phyloP scores from a whole-genome alignment of 2,113 vertebrate species.

The Chaetorhynchus papuensis region DNA sequence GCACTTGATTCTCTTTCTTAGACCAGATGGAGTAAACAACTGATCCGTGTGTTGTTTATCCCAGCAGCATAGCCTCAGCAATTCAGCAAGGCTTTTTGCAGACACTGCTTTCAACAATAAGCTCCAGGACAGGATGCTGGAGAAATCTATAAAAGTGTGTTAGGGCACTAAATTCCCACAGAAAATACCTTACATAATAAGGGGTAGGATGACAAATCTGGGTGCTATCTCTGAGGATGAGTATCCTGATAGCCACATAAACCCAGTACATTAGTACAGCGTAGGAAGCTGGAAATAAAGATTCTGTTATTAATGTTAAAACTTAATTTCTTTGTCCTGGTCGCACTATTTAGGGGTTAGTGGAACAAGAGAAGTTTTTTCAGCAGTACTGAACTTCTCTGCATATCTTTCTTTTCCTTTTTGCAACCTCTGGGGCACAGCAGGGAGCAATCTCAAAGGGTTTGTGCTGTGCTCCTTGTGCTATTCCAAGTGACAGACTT shows the following conservation, averaged over 20 bases:
- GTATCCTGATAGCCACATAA: not conserved
- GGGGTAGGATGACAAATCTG: not conserved
- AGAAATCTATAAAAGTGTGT: not conserved
- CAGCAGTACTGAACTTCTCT: not conserved
- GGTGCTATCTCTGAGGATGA: not conserved
- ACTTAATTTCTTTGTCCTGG: not conserved
- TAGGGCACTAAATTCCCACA: not conserved
- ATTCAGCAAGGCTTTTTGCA: not conserved
- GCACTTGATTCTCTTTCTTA: not conserved
- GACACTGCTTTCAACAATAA: not conserved
- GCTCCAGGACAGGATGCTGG: not conserved
- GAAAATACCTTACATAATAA: not conserved
- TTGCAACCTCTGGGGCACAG: not conserved
- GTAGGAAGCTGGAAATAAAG: not conserved
- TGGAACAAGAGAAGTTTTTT: not conserved
- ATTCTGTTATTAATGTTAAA: not conserved
- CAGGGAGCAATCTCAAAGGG: not conserved
- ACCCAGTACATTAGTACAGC: rapidly evolving
- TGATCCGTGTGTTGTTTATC: not conserved
- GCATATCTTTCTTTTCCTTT: not conserved
- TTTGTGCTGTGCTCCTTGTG: not conserved
- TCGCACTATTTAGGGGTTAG: not conserved
- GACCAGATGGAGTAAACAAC: not conserved
- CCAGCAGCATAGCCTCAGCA: not conserved
- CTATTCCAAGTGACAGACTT: not conserved